Evolutionary conservation across 92 coral and sea anemone species (phyloP).

Genomic region (Siderastrea siderea): DNA sequence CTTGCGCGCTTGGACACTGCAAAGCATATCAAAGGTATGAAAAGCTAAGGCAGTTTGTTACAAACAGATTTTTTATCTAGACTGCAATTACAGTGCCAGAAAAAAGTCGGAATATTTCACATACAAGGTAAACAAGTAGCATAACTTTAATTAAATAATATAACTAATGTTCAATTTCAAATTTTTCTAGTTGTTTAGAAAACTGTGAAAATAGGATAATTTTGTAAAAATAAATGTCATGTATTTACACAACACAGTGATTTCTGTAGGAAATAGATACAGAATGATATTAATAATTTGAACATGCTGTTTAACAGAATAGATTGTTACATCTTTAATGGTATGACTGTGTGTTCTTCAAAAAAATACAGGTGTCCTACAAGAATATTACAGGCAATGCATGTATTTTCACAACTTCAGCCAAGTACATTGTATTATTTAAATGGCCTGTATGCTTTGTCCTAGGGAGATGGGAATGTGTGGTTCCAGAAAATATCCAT

Average conservation of each 20-base stretch:
- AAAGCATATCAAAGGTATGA: constrained; percentile 24
- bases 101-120: constrained; percentile 29
- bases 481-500: no score
- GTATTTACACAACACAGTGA: constrained; percentile 3
- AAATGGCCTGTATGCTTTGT: no score
- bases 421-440: no score
- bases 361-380: constrained; percentile 18
- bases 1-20: constrained; percentile 10
- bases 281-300: neutral
- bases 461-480: constrained; percentile 16
- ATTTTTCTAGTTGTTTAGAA: constrained; percentile 5
- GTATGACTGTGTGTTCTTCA: constrained; percentile 38
- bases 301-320: constrained; percentile 3
- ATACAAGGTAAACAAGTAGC: constrained; percentile 45
- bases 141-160: constrained; percentile 24
- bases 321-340: constrained; percentile 11
- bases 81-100: constrained; percentile 50
- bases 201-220: constrained; percentile 1
- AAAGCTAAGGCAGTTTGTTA: constrained; percentile 37
- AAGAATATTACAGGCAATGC: neutral
- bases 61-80: constrained; percentile 40
- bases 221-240: neutral
- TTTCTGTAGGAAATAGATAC: constrained; percentile 27
- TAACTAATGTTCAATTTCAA: constrained; percentile 1
- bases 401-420: neutral